A percentile compares a stretch with the other conserved stretches of the same genome.
Evolutionary conservation across 2,888 invertebrate genomes (phyloP).

Genomic region (Gymnocheta viridis): DNA sequence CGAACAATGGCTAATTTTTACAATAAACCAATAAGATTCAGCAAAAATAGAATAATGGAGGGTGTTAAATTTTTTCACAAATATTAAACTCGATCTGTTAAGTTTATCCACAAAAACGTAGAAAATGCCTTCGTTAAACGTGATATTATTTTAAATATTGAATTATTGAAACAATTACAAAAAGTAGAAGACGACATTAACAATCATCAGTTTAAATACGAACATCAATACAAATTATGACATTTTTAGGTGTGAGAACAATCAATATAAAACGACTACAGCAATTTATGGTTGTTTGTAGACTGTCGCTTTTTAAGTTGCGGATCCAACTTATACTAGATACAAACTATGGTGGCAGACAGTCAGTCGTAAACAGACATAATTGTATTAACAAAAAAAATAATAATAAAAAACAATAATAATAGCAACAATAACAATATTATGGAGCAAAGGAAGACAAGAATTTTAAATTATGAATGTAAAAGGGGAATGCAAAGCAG

Average conservation of each 20-base stretch:
- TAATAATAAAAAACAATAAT: neutral
- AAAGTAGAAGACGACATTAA: neutral
- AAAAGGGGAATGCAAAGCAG: neutral
- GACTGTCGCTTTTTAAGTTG: neutral
- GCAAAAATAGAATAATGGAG: no score
- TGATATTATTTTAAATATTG: slow-evolving; percentile 1
- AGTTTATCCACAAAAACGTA: no score
- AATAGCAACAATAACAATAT: neutral
- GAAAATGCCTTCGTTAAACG: neutral
- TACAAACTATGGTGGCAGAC: slow-evolving; percentile 10
- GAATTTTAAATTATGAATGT: slow-evolving; percentile 20
- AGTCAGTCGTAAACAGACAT: slow-evolving; percentile 37
- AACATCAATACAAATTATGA: slow-evolving; percentile 69
- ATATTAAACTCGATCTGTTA: no score
- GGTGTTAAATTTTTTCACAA: no score
- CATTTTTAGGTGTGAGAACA: slow-evolving; percentile 73
- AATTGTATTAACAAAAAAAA: slow-evolving; percentile 46
- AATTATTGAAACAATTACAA: slow-evolving; percentile 2
- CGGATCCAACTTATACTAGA: neutral
- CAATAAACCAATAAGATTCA: no score
- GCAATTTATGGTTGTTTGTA: slow-evolving; percentile 5
- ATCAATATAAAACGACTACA: slow-evolving; percentile 59
- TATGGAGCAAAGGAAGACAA: slow-evolving; percentile 9
- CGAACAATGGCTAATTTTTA: no score
- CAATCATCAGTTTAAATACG: slow-evolving; percentile 3